These are phyloP conservation scores for Lamprotornis superbus DNA, from an alignment of 2,113 vertebrate genomes.

Conservation along the genomic window DNA sequence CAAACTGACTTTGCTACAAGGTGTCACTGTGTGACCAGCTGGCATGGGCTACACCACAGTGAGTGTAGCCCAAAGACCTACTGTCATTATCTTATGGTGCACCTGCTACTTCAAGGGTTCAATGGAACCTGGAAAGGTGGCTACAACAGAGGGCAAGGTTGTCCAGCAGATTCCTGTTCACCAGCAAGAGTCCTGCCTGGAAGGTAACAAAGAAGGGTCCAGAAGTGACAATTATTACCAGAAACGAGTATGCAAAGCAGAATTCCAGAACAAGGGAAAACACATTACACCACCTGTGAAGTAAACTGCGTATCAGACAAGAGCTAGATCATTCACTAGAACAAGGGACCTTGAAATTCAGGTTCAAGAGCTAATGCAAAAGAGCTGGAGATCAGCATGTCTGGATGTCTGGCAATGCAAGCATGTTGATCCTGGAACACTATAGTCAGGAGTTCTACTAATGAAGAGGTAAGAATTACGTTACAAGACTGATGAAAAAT, in stretches of 20 bases:
- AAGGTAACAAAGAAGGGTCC: constrained; percentile 49
- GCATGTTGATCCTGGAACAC: constrained; percentile 1
- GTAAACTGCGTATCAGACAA: constrained; percentile 56
- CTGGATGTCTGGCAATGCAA: background rate
- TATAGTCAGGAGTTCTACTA: background rate
- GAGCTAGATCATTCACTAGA: constrained; percentile 45
- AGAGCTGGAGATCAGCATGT: constrained; percentile 25
- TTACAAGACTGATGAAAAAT: constrained; percentile 57
- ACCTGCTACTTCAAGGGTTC: constrained; percentile 34
- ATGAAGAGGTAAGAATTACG: constrained; percentile 48
- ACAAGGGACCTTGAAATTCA: constrained; percentile 9
- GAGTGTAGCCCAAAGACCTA: constrained; percentile 47
- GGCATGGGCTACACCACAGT: background rate
- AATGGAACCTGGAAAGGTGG: background rate
- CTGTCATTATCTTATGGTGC: background rate
- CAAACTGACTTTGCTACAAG: constrained; percentile 34
- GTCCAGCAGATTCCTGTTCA: constrained; percentile 39
- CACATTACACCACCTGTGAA: constrained; percentile 20
- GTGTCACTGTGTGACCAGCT: constrained; percentile 25
- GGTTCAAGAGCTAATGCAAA: constrained; percentile 39
- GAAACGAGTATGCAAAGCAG: constrained; percentile 52
- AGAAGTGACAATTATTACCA: constrained; percentile 38
- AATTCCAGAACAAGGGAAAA: constrained; percentile 68
- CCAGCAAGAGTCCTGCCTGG: constrained; percentile 43
- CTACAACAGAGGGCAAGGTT: constrained; percentile 27